These are phyloP conservation scores for Zaprionus vittiger DNA, from an alignment of 1,140 invertebrate species.

Conservation along the genomic window DNA sequence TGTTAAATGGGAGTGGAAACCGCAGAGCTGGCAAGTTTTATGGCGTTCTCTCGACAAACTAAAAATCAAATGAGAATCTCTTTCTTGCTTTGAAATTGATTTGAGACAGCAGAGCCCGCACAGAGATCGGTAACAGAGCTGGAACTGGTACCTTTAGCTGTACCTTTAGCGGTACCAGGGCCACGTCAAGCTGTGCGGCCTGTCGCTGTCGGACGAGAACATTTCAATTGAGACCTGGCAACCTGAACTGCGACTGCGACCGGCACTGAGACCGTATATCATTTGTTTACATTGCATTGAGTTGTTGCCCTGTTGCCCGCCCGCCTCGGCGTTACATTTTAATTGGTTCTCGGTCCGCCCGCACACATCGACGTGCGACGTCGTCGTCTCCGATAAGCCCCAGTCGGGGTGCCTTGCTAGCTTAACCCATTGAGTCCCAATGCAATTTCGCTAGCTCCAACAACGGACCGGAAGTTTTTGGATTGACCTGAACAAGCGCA, in stretches of 20 bases:
- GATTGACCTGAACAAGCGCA: slow-evolving; percentile 33
- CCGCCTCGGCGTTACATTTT: slow-evolving; percentile 70
- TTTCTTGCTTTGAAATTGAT: slow-evolving; percentile 69
- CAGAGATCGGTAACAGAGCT: slow-evolving; percentile 5
- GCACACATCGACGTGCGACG: slow-evolving; percentile 63
- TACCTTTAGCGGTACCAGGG: slow-evolving; percentile 5
- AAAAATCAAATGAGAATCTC: slow-evolving; percentile 77
- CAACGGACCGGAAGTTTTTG: slow-evolving; percentile 57
- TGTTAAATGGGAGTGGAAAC: slow-evolving; percentile 37
- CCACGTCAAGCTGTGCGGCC: slow-evolving; percentile 45
- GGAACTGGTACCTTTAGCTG: neutral
- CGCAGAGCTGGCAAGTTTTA: slow-evolving; percentile 64
- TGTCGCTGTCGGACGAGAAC: slow-evolving; percentile 40
- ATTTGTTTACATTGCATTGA: slow-evolving; percentile 83
- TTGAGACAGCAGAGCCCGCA: slow-evolving; percentile 48
- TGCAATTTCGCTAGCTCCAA: slow-evolving; percentile 1
- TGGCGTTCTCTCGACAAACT: slow-evolving; percentile 43
- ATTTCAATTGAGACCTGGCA: slow-evolving; percentile 44
- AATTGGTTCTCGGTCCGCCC: slow-evolving; percentile 59
- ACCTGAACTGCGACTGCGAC: slow-evolving; percentile 18
- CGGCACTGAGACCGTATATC: slow-evolving; percentile 71
- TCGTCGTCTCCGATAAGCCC: slow-evolving; percentile 55
- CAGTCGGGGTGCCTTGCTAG: slow-evolving; percentile 15
- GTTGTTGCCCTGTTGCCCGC: slow-evolving; percentile 71
- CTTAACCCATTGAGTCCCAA: slow-evolving; percentile 16